phyloP scores from a whole-genome alignment of 2,888 invertebrate genomes.

The Melinopterus prodromus region DNA sequence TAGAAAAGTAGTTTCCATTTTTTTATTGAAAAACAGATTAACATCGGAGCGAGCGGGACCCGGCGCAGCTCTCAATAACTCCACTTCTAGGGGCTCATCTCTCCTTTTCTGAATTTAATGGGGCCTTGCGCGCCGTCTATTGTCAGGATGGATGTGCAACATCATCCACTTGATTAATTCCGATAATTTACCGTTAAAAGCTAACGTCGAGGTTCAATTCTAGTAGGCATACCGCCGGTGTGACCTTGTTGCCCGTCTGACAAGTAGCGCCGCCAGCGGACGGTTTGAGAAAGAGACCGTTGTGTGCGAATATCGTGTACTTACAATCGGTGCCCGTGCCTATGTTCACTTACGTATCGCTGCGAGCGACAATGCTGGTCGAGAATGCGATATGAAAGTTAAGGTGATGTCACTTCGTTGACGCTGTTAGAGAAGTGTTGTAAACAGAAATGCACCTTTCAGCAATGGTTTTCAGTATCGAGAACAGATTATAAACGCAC shows the following conservation, averaged over 20 bases:
- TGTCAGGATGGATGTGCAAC: conserved; percentile 26
- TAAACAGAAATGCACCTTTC: no score
- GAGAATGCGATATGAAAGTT: no score
- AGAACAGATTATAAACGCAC: no score
- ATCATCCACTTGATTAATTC: conserved; percentile 33
- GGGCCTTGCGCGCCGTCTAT: neutral
- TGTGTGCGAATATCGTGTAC: neutral
- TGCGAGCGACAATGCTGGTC: no score
- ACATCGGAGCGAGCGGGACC: no score
- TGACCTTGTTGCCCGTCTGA: neutral
- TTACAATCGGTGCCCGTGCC: neutral
- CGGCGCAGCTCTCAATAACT: neutral
- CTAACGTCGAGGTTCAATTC: neutral
- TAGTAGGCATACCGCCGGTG: neutral
- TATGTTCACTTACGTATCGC: neutral
- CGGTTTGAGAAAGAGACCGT: neutral
- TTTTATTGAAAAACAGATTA: conserved; percentile 9
- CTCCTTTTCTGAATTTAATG: neutral
- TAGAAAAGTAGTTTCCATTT: conserved; percentile 8
- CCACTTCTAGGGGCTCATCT: neutral
- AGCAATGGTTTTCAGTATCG: no score
- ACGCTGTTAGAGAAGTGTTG: no score
- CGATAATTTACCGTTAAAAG: conserved; percentile 32
- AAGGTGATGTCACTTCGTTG: no score
- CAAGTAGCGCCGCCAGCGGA: neutral